These are phyloP conservation scores for Campaea margaritaria DNA, from an alignment of 2,888 invertebrate species.

Conservation along the genomic window DNA sequence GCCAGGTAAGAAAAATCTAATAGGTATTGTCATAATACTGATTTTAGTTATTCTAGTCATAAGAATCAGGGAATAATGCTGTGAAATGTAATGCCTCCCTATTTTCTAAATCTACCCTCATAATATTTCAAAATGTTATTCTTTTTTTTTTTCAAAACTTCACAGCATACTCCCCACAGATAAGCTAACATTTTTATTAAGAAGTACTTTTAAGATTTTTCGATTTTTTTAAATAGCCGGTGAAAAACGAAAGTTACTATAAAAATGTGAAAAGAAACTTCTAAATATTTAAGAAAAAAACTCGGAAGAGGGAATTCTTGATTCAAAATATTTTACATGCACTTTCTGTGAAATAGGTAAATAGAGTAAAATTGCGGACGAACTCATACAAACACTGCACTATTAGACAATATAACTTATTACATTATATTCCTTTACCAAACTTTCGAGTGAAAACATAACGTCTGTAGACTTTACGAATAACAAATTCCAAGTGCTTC, in stretches of 20 bases:
- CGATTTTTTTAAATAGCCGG: too few species aligned
- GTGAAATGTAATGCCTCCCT: conserved; percentile 9
- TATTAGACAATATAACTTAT: too few species aligned
- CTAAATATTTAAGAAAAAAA: neutral
- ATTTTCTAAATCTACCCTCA: conserved; percentile 4
- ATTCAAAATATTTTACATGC: too few species aligned
- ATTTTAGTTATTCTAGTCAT: conserved; percentile 60
- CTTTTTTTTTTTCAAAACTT: neutral
- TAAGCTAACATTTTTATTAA: conserved; percentile 3
- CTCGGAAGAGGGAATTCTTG: too few species aligned
- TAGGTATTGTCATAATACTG: conserved; percentile 67
- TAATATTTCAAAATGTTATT: conserved; percentile 1
- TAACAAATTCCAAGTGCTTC: conserved; percentile 24
- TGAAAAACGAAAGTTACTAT: too few species aligned
- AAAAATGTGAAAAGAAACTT: too few species aligned
- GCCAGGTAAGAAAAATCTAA: conserved; percentile 39
- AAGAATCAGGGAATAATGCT: conserved; percentile 49
- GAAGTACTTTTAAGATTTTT: neutral
- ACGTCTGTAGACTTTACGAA: neutral
- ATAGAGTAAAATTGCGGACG: too few species aligned
- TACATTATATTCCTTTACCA: neutral
- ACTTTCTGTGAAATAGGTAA: too few species aligned
- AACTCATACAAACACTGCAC: too few species aligned
- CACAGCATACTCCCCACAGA: conserved; percentile 7
- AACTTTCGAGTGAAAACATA: conserved; percentile 8